These are phyloP conservation scores for Odontothrips loti DNA, from an alignment of 2,888 invertebrate genomes.

Conservation along the genomic window DNA sequence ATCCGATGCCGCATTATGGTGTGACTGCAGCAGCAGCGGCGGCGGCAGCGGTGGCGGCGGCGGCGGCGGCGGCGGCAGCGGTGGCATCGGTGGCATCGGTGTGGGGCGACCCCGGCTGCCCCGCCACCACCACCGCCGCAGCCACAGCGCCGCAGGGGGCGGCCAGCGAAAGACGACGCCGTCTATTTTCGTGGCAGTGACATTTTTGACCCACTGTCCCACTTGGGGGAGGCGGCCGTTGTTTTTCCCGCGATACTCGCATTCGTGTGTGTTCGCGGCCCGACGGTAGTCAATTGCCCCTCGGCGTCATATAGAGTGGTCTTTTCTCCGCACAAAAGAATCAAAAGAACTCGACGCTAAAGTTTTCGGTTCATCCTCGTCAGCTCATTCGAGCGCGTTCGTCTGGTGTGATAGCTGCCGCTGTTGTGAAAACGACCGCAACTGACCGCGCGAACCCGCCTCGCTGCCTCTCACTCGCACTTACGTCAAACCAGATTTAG, in stretches of 20 bases:
- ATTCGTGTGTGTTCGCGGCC: background rate
- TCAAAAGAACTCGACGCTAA: no score
- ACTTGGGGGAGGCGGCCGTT: background rate
- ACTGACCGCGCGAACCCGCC: no score
- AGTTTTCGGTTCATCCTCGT: no score
- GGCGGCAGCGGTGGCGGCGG: background rate
- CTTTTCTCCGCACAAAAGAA: no score
- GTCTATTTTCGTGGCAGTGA: constrained; percentile 14
- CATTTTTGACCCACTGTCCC: constrained; percentile 1
- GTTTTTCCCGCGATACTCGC: background rate
- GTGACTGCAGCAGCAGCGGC: background rate
- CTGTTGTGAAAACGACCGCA: no score
- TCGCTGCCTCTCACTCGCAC: no score
- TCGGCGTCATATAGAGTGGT: background rate
- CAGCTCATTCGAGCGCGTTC: no score
- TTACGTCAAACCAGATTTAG: background rate
- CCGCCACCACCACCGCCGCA: background rate
- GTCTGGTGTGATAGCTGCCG: background rate
- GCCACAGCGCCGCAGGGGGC: background rate
- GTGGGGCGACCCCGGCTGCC: background rate
- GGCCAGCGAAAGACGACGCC: background rate
- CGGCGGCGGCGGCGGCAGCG: background rate
- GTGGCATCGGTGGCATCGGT: no score
- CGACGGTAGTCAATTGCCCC: background rate
- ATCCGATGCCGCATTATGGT: constrained; percentile 10